phyloP scores from a whole-genome alignment of 2,113 vertebrate species.

The Dascyllus trimaculatus region DNA sequence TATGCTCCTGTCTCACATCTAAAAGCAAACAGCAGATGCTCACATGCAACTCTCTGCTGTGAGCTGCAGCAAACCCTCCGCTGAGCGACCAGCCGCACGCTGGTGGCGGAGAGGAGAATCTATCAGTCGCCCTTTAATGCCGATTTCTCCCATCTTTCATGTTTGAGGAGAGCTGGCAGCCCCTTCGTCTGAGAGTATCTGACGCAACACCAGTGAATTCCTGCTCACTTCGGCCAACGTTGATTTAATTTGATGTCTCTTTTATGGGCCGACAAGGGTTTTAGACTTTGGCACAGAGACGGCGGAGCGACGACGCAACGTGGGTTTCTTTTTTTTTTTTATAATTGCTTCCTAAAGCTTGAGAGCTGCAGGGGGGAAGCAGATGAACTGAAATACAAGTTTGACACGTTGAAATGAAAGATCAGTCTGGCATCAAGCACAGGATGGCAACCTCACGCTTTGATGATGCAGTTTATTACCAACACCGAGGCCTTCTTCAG shows the following conservation, averaged over 20 bases:
- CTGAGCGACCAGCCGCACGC: not conserved
- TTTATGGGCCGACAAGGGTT: conserved; percentile 8
- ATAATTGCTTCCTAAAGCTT: not conserved
- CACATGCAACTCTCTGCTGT: not conserved
- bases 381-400: conserved; percentile 8
- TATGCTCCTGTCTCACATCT: not conserved
- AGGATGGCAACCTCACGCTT: not conserved
- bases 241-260: conserved; percentile 38
- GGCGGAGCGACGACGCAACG: not conserved
- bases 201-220: conserved; percentile 41
- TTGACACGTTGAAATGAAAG: not conserved
- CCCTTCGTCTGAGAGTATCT: conserved; percentile 42
- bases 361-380: not conserved
- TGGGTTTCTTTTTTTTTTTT: too few species aligned
- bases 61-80: not conserved
- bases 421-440: not conserved
- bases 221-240: conserved; percentile 2
- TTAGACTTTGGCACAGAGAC: not conserved
- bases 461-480: conserved; percentile 1
- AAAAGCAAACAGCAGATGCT: not conserved
- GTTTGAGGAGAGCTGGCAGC: conserved; percentile 10
- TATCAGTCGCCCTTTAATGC: not conserved
- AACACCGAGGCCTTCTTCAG: not conserved
- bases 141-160: conserved; percentile 10
- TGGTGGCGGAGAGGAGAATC: not conserved